Evolutionary conservation across 2,888 invertebrate genomes (phyloP), one percentile per base, ranked within the genome.

Genomic region (Lepas anatifera): DNA sequence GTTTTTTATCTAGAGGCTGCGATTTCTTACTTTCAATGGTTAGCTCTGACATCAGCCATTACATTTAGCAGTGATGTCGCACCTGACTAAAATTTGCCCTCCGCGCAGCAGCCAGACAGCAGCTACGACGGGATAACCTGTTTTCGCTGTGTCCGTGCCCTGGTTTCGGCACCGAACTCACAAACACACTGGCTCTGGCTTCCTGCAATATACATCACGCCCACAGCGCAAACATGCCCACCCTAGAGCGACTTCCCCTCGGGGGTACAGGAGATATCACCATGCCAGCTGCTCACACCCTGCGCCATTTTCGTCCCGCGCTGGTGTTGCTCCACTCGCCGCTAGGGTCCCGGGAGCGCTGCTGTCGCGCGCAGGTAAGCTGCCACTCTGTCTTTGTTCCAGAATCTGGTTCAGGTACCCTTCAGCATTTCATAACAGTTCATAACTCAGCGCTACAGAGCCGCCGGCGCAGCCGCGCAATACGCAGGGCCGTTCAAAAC

Each of bases 371-470:
- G 8, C 18, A 46, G 46, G 22, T 46, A 35, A 22, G 58, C 32
- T 8, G 18, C 35, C 8, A 22, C 58, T 58, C 35, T 58, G 58
- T 58, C 7, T 29, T 18, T 35, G 13, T 35, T 25, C 35, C 22
- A n/a, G n/a, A n/a, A n/a, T n/a, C n/a, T n/a, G n/a, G n/a, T n/a
- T n/a, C 58, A 58, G 58, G 58, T 58, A 58, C 22, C 58, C 58
- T 32, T 35, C 58, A 52, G 22, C 58, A 22, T 35, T 58, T 35
- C 58, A 58, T 58, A 58, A 58, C 58, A 58, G 58, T 58, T 58
- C 58, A 58, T 58, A 58, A 58, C 7, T 58, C 35, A 58, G 35
- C 58, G 52, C 4, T 3, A 13, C n/a, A n/a, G n/a, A n/a, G n/a
- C n/a, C n/a, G n/a, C 41, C 11, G 11, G 22, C 22, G 58, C 32